Evolutionary conservation across 2,888 invertebrate species (phyloP), one percentile per base, ranked within the genome.

Genomic region (Amblyjoppa fuscipennis): DNA sequence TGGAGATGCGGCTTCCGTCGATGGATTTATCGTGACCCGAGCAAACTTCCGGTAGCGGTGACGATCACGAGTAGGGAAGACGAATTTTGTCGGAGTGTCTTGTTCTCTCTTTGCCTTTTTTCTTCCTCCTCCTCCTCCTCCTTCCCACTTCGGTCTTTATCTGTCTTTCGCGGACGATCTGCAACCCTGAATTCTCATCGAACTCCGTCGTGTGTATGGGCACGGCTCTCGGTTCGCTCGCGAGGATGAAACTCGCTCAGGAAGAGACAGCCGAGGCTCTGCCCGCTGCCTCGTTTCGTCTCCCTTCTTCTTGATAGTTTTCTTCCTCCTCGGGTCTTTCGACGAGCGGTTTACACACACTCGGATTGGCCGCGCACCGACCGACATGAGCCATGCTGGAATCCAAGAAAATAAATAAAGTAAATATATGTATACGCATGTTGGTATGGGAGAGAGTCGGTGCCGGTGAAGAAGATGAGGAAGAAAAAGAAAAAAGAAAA

Each of bases 381-480:
- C 53, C 45, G 68, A 38, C 53, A 80, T 20, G 73, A 53, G 61
- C 69, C 34, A 49, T 20, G 41, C 16, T 78, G 38, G 64, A 84
- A 87, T 87, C 83, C 87, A 81, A 87, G 87, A 83, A 86, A 89
- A 89, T 89, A 88, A 89, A 89, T 86, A 83, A 87, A 89, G 77
- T 88, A 88, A 88, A 88, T 85, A 85, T 79, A 85, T 87, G 83
- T 82, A 87, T 59, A 56, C 34, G 53, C 34, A 25, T 7, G 41
- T 59, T 59, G 31, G 31, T 45, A 59, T 53, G 64, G 34, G 20
- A 41, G 51, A 80, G 56, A 69, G 28, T 76, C 51, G 61, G 41
- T 49, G 75, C 64, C 34, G 82, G 25, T 82, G 84, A 83, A 64
- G 77, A 84, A 77, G 83, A 49, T 84, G 56, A 73, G 45, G 59